Evolutionary conservation across 2,113 vertebrate species (phyloP).

Genomic region (Epinephelus cyanopodus): DNA sequence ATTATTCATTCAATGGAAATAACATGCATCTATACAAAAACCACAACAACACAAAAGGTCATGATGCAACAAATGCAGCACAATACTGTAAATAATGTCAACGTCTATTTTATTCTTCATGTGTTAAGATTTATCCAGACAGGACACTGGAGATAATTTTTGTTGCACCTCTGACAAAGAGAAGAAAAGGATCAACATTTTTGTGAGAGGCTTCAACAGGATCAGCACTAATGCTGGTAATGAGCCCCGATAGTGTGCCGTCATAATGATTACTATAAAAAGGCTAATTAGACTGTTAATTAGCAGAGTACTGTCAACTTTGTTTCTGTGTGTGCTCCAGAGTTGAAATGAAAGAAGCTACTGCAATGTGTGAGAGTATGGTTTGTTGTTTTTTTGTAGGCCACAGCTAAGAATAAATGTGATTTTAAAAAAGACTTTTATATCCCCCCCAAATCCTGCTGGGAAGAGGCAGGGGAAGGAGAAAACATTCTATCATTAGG

Average conservation of each 20-base stretch:
- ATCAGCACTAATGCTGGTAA: not conserved
- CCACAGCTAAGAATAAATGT: constrained; percentile 23
- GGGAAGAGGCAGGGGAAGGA: constrained; percentile 12
- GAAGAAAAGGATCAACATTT: not conserved
- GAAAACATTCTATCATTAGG: constrained; percentile 41
- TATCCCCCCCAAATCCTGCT: constrained; percentile 14
- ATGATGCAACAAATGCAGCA: not conserved
- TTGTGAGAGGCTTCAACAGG: not conserved
- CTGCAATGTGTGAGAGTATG: constrained; percentile 4
- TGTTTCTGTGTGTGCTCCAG: not conserved
- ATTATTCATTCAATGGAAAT: not conserved
- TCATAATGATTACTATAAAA: constrained; percentile 42
- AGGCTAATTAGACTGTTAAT: constrained; percentile 60
- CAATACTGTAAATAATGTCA: not conserved
- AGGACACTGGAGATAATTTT: not conserved
- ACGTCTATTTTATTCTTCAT: not conserved
- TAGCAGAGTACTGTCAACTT: constrained; percentile 7
- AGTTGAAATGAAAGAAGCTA: constrained; percentile 5
- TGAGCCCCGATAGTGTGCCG: not conserved
- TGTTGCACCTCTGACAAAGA: not conserved
- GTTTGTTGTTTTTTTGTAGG: constrained; percentile 1
- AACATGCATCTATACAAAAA: not conserved
- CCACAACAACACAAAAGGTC: not conserved
- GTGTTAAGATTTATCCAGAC: not conserved
- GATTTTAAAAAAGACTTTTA: not conserved